Percentiles rank a stretch among this genome's conserved stretches.
These are phyloP conservation scores for Sinotaia quadrata DNA, from an alignment of 2,888 invertebrate species.

Conservation along the genomic window DNA sequence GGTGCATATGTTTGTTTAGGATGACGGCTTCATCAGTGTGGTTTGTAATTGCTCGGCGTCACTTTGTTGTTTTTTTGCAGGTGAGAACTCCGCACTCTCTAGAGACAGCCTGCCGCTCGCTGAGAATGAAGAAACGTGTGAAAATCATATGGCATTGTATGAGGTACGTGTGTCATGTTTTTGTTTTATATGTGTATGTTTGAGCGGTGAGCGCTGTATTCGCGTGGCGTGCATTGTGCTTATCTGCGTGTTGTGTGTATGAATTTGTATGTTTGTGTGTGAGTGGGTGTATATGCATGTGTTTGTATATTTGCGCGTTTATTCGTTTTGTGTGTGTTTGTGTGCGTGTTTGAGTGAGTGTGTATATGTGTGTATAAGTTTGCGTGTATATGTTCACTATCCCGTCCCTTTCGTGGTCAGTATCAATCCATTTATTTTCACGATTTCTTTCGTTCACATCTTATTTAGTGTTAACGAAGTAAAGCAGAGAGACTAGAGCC, in stretches of 20 bases:
- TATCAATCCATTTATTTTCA: neutral
- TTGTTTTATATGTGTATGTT: neutral
- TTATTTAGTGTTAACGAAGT: no score
- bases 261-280: constrained; percentile 11
- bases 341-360: neutral
- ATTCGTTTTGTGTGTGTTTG: neutral
- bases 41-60: no score
- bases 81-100: constrained; percentile 47
- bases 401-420: neutral
- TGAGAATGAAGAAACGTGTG: constrained; percentile 52
- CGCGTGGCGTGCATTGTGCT: neutral
- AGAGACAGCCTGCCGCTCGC: constrained; percentile 56
- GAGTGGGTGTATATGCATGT: neutral
- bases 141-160: constrained; percentile 64
- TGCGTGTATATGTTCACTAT: neutral
- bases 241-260: constrained; percentile 1
- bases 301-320: neutral
- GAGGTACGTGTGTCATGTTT: constrained; percentile 47
- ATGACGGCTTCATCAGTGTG: no score
- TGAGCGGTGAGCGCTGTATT: neutral
- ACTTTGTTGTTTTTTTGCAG: no score
- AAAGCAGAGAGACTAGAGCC: no score
- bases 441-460: no score
- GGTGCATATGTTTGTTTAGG: no score
- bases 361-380: neutral